Conservation (phyloP, 2,888 invertebrate genomes). For the Eilema griseolum region DNA sequence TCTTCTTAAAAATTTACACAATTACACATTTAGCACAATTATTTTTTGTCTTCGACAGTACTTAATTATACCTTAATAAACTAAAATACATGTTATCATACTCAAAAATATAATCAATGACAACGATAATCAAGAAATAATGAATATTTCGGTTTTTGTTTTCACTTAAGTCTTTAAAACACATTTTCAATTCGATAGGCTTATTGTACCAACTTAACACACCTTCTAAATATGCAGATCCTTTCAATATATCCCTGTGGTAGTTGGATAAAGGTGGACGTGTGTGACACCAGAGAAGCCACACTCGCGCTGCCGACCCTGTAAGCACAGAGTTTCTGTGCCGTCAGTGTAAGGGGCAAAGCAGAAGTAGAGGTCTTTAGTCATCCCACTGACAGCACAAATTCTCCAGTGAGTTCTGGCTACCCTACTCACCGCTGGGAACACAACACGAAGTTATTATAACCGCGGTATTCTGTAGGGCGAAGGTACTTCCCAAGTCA, state of each 20-base stretch:
- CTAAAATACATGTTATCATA: neutral
- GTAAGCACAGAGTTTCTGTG: no score
- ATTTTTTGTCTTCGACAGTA: neutral
- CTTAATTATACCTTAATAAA: neutral
- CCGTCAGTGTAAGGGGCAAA: no score
- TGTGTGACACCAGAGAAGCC: no score
- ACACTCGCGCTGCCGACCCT: no score
- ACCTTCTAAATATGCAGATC: conserved; percentile 15
- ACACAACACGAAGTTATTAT: no score
- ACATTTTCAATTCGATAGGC: conserved; percentile 7
- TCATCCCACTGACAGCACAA: no score
- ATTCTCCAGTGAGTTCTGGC: no score
- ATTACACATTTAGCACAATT: no score
- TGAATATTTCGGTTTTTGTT: neutral
- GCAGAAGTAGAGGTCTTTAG: no score
- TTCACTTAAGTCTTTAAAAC: conserved; percentile 3
- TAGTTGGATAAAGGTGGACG: conserved; percentile 9
- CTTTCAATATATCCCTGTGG: conserved; percentile 16
- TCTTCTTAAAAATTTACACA: neutral
- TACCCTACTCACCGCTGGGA: no score
- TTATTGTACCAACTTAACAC: conserved; percentile 5
- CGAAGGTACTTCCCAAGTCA: no score
- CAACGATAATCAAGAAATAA: neutral
- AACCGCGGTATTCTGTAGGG: no score
- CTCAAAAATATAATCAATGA: neutral